Evolutionary conservation across 2,888 invertebrate species (phyloP).

Genomic region (Argyresthia goedartella): DNA sequence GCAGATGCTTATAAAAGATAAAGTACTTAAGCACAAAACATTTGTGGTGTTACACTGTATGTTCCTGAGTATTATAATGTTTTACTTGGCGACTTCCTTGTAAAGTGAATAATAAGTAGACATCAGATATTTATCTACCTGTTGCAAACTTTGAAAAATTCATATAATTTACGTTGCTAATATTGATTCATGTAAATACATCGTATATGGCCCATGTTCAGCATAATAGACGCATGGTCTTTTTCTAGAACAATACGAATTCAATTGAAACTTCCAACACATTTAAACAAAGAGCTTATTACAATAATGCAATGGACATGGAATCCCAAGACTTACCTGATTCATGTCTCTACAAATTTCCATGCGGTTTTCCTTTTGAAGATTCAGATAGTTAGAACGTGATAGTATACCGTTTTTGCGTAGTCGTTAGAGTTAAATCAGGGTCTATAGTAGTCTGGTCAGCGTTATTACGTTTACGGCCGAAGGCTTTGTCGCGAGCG

Average conservation of each 20-base stretch:
- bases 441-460: neutral
- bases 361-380: conserved; percentile 8
- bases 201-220: too few species aligned
- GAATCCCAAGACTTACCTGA: conserved; percentile 18
- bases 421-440: neutral
- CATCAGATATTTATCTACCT: too few species aligned
- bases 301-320: conserved; percentile 30
- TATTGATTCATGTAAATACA: too few species aligned
- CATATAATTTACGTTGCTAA: too few species aligned
- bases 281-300: conserved; percentile 15
- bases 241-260: too few species aligned
- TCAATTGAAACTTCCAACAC: neutral
- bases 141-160: too few species aligned
- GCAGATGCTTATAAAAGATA: too few species aligned
- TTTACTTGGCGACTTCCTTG: neutral
- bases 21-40: too few species aligned
- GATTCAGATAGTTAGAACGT: neutral
- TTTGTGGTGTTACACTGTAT: too few species aligned
- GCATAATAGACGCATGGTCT: too few species aligned
- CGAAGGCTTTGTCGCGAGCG: conserved; percentile 22
- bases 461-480: conserved; percentile 10
- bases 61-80: neutral
- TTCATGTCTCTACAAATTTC: conserved; percentile 12
- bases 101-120: too few species aligned
- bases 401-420: neutral